Evolutionary conservation across 2,113 vertebrate species (phyloP).

Genomic region (Pseudorhombus dupliciocellatus): DNA sequence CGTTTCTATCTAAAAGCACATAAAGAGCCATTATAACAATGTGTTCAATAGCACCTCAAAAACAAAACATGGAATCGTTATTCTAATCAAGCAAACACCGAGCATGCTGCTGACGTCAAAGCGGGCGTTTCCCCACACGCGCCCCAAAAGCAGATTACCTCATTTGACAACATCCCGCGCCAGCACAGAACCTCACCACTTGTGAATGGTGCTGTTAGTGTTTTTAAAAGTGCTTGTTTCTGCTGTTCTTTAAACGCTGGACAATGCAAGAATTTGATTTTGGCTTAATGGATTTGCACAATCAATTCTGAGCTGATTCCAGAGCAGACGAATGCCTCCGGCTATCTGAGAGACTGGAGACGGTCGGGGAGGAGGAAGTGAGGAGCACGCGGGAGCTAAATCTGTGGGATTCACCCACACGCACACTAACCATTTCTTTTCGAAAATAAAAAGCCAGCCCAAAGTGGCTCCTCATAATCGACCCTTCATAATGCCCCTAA

Average conservation of each 20-base stretch:
- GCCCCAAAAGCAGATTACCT: neutral
- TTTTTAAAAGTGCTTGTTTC: slow-evolving; percentile 32
- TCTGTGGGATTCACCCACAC: neutral
- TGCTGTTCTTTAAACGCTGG: slow-evolving; percentile 25
- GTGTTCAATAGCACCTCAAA: slow-evolving; percentile 11
- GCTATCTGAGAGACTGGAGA: slow-evolving; percentile 33
- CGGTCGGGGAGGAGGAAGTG: slow-evolving; percentile 6
- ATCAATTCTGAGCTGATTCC: slow-evolving; percentile 50
- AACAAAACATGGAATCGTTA: neutral
- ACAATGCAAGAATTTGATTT: slow-evolving; percentile 46
- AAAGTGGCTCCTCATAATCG: neutral
- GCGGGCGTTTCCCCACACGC: slow-evolving; percentile 6
- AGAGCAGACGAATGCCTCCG: slow-evolving; percentile 34
- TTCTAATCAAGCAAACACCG: neutral
- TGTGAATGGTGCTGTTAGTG: slow-evolving; percentile 7
- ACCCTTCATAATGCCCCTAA: neutral
- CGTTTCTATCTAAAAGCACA: slow-evolving; percentile 28
- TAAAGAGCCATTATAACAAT: slow-evolving; percentile 19
- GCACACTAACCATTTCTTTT: neutral
- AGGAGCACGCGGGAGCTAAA: neutral
- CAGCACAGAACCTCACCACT: neutral
- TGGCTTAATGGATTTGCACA: slow-evolving; percentile 40
- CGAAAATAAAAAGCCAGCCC: neutral
- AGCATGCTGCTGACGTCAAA: neutral
- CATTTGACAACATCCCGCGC: neutral